Percentiles rank a stretch among this genome's conserved stretches.
Evolutionary conservation across 1,140 invertebrate species (phyloP).

Genomic region (Maniola jurtina): DNA sequence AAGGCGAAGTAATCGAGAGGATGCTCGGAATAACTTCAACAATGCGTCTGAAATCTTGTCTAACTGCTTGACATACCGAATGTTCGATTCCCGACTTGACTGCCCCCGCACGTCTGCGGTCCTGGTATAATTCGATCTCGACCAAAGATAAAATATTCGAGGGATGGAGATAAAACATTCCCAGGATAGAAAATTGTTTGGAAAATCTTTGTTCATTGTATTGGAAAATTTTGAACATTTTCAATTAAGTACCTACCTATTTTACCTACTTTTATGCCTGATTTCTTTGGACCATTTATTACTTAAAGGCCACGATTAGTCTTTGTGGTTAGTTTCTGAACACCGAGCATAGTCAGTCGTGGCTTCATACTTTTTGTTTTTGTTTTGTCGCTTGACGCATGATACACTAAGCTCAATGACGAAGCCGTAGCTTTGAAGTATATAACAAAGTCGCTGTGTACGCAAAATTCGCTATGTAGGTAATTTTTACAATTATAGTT

Average conservation of each 20-base stretch:
- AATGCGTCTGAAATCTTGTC: conserved; percentile 75
- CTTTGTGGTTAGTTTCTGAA: too few relatives aligned
- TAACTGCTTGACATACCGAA: conserved; percentile 70
- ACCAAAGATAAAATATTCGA: conserved; percentile 36
- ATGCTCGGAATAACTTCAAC: conserved; percentile 67
- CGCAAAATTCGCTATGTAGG: too few relatives aligned
- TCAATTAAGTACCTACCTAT: neutral
- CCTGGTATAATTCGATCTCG: conserved; percentile 32
- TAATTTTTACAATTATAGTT: too few relatives aligned
- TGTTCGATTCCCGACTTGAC: conserved; percentile 49
- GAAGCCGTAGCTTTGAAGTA: too few relatives aligned
- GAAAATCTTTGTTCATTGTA: neutral
- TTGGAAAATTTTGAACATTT: neutral
- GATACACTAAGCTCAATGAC: too few relatives aligned
- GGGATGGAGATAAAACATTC: conserved; percentile 28
- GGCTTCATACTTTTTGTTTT: too few relatives aligned
- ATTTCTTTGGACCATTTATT: too few relatives aligned
- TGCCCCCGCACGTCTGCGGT: conserved; percentile 44
- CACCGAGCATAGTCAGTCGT: too few relatives aligned
- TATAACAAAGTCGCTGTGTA: too few relatives aligned
- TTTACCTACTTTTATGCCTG: too few relatives aligned
- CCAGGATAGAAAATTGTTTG: neutral
- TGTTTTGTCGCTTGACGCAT: too few relatives aligned
- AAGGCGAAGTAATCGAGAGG: conserved; percentile 44
- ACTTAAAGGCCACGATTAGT: too few relatives aligned